A percentile compares a stretch with the other conserved stretches of the same genome.
Conservation (phyloP, 2,797 vertebrate genomes). For the Betta splendens region DNA sequence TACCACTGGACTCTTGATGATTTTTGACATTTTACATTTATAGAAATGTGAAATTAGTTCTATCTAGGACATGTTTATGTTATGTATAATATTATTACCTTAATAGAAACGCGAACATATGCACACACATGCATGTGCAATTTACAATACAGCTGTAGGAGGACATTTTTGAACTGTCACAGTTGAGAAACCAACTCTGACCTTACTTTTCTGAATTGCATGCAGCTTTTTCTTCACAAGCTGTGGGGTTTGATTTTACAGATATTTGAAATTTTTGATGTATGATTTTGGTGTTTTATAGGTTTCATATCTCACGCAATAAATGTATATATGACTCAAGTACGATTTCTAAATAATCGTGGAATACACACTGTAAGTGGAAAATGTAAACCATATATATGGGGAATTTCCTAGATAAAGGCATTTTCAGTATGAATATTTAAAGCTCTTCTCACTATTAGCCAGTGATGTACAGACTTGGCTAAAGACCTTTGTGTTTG, state of each 20-base stretch:
- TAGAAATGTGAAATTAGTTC: constrained; percentile 13
- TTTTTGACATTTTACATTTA: constrained; percentile 20
- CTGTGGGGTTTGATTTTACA: constrained; percentile 51
- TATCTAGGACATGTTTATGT: constrained; percentile 4
- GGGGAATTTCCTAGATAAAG: constrained; percentile 15
- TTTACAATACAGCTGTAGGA: constrained; percentile 38
- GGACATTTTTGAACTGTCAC: constrained; percentile 38
- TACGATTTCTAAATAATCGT: constrained; percentile 44
- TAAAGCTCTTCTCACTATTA: constrained; percentile 18
- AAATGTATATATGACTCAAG: constrained; percentile 72
- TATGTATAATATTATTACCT: constrained; percentile 30
- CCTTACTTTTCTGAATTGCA: constrained; percentile 61
- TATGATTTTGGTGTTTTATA: constrained; percentile 65
- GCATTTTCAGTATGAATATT: constrained; percentile 42
- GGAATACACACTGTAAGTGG: constrained; percentile 21
- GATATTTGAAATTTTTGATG: constrained; percentile 46
- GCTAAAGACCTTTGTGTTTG: constrained; percentile 46
- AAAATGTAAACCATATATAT: constrained; percentile 8
- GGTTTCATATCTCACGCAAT: constrained; percentile 76
- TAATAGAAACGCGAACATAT: constrained; percentile 22
- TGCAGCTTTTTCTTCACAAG: constrained; percentile 52
- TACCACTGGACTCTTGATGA: neutral
- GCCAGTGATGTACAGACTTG: constrained; percentile 15
- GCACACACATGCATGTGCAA: constrained; percentile 38
- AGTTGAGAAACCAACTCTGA: constrained; percentile 32